Base-by-base conservation (phyloP, 2,797 vertebrate genomes). In the Poecilia gillii region DNA sequence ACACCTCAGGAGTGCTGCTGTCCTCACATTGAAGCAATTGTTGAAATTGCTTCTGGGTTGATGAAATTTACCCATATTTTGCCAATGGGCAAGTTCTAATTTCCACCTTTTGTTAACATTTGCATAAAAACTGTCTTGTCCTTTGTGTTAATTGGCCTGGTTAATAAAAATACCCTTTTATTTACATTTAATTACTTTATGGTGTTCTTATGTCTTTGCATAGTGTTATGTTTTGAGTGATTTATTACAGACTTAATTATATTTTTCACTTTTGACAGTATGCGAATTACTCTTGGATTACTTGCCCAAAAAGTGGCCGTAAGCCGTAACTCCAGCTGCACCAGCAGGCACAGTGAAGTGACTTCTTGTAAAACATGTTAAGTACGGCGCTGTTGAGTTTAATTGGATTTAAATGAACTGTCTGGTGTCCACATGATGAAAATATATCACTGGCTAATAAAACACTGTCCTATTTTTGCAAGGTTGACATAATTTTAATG, bases 401-500 rank as follows among this genome's bases (percentile, higher is more conserved):
- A 88, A 94, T 93, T 90, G 82, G 82, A 85, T 90, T 84, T 85
- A 76, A 90, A 91, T 89, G 84, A 91, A 84, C 81, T 90, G 81
- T 86, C 81, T 47, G 72, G 75, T 78, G 81, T 78, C 77, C 79
- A 0, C 0, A 39, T 41, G 81, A 85, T 85, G 70, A 86, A 77
- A 86, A 80, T 89, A 78, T 83, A 91, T 93, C 81, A 83, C 18
- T 4, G 73, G 81, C 79, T 79, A 79, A 36, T 91, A 90, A 91
- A 89, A 91, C 74, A 79, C 68, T 57, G 45, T 84, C 78, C 78
- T 84, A 84, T 87, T 88, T 91, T 87, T 91, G 91, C 86, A 85
- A 82, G 85, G 87, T 77, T 91, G 88, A 87, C 91, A 89, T 78
- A 1, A 90, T 93, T 93, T 93, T 90, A 93, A 93, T 91, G 73